These are phyloP conservation scores for Netelia melanura DNA, from an alignment of 2,888 invertebrate genomes.

Conservation along the genomic window DNA sequence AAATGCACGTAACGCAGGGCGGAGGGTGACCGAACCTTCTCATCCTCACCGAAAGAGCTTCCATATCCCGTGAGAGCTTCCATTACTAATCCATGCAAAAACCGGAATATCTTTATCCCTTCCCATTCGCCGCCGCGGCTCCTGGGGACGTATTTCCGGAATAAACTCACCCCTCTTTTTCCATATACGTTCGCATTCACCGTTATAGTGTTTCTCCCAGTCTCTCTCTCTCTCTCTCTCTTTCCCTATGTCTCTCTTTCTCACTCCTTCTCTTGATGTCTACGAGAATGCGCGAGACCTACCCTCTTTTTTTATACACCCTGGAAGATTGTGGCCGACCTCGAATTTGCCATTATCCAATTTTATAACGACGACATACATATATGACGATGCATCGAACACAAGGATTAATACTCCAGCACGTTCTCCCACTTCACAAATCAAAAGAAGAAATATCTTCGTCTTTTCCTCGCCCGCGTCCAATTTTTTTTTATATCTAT, in stretches of 20 bases:
- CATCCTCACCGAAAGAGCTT: conserved; percentile 78
- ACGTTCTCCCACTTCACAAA: too few species aligned
- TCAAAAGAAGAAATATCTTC: too few species aligned
- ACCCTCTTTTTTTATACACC: conserved; percentile 35
- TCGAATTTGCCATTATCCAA: conserved; percentile 49
- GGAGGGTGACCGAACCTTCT: conserved; percentile 48
- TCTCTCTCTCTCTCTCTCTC: background rate
- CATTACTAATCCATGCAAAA: conserved; percentile 85
- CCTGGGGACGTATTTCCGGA: conserved; percentile 84
- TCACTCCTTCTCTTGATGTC: conserved; percentile 9
- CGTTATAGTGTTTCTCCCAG: conserved; percentile 28
- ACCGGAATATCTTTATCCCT: conserved; percentile 84
- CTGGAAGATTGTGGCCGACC: conserved; percentile 48
- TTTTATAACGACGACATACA: conserved; percentile 27
- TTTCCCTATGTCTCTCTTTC: conserved; percentile 1
- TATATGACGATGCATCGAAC: background rate
- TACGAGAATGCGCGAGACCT: background rate
- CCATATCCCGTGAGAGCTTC: conserved; percentile 83
- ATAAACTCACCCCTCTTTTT: conserved; percentile 78
- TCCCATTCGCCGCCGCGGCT: conserved; percentile 70
- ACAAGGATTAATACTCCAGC: conserved; percentile 9
- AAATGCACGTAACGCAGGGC: conserved; percentile 27
- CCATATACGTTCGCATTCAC: conserved; percentile 75
- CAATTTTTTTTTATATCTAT: too few species aligned
- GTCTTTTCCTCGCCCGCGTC: too few species aligned